Evolutionary conservation across 2,888 invertebrate genomes (phyloP), one percentile per base, ranked within the genome.

Genomic region (Agrochola macilenta): DNA sequence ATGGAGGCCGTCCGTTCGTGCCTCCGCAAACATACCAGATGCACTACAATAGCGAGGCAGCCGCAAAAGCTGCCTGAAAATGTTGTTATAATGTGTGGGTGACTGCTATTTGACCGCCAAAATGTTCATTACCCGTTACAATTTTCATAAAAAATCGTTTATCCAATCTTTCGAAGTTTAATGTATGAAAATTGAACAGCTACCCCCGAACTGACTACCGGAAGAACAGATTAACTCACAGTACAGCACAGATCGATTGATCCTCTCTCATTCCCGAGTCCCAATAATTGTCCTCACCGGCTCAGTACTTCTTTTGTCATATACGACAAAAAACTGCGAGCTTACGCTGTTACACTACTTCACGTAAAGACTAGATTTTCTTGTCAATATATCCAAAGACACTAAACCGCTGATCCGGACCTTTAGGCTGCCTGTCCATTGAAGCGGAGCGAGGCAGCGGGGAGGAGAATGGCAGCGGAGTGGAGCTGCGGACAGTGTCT

Each of bases 321-420:
- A 8, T 17, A 17, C 2, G 20, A 26, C 20, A 26, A 49, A 52
- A 39, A 23, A 70, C 20, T 39, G n/a, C 30, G 2, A 71, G 46
- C 11, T 30, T 46, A 11, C 5, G 35, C 17, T 46, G 30, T 23
- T 46, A 71, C 17, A 68, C 35, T 35, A n/a, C n/a, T 35, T 66
- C 5, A 35, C 7, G 12, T n/a, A 43, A 49, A 68, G 2, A 46
- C 11, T 20, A 52, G 35, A 57, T 74, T 49, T 66, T 66, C 57
- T 82, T 75, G 54, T 66, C 60, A 58, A 49, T 52, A 39, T 60
- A 60, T 14, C 1, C 4, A 20, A 43, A 58, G 9, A 60, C 0
- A 35, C 17, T 65, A 46, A 61, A 52, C 30, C 30, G 3, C 14
- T 20, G 35, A 39, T 58, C 9, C 30, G 63, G 12, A 30, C 0